A percentile compares a stretch with the other conserved stretches of the same genome.
Evolutionary conservation across 2,797 vertebrate species (phyloP).

Genomic region (Poecilia gillii): DNA sequence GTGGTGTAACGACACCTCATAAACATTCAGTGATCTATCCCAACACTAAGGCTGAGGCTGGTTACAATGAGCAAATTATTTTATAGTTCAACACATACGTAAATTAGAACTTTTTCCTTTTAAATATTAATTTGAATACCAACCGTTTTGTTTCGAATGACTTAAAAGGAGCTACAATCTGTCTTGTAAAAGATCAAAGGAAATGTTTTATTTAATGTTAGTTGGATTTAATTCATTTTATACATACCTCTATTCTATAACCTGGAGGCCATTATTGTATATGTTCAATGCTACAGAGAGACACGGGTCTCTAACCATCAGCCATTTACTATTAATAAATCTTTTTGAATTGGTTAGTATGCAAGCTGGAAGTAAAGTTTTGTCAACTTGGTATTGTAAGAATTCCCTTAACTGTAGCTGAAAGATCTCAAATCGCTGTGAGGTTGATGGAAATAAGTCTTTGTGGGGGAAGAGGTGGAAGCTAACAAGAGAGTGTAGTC

Average conservation of each 20-base stretch:
- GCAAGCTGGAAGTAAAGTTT: background rate
- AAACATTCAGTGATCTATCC: no score
- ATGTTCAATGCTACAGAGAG: background rate
- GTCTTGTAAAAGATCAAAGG: background rate
- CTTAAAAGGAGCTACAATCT: background rate
- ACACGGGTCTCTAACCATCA: background rate
- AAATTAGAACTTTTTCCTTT: background rate
- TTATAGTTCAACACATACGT: background rate
- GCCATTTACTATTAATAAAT: background rate
- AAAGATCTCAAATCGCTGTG: background rate
- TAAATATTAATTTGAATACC: background rate
- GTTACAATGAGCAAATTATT: no score
- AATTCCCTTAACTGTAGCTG: background rate
- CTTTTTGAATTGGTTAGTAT: background rate
- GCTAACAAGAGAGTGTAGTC: background rate
- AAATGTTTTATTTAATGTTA: background rate
- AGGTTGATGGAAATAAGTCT: background rate
- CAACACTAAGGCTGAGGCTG: no score
- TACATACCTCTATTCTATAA: background rate
- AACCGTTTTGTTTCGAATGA: background rate
- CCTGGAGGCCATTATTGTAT: background rate
- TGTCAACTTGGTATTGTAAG: background rate
- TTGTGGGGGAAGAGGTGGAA: no score
- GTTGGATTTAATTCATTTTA: background rate
- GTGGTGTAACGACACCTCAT: no score